A percentile compares a stretch with the other conserved stretches of the same genome.
These are phyloP conservation scores for Equus przewalskii DNA, from an alignment of 2,113 vertebrate genomes.

Conservation along the genomic window DNA sequence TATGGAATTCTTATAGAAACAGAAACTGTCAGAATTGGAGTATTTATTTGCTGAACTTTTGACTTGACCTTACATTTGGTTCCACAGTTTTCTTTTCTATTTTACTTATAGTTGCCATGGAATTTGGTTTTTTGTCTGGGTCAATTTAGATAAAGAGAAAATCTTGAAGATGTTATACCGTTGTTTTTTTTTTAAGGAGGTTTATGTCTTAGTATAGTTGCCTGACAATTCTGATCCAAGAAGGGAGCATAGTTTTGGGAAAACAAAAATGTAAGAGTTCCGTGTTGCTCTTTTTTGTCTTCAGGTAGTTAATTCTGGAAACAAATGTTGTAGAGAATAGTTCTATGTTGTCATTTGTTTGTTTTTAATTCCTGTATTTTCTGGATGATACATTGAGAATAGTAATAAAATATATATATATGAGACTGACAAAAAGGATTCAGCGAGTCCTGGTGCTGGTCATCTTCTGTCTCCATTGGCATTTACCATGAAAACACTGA, in stretches of 20 bases:
- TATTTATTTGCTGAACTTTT: conserved; percentile 6
- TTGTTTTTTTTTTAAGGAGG: not conserved
- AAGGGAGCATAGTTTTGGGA: not conserved
- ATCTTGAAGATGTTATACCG: not conserved
- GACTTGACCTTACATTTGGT: not conserved
- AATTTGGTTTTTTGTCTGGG: not conserved
- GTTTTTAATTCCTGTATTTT: conserved; percentile 42
- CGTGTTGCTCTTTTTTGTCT: not conserved
- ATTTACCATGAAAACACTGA: not conserved
- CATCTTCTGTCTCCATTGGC: not conserved
- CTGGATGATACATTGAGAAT: not conserved
- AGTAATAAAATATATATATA: not conserved
- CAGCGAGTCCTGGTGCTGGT: not conserved
- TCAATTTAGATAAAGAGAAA: not conserved
- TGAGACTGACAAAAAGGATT: not conserved
- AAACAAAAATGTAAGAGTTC: not conserved
- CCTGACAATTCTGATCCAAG: not conserved
- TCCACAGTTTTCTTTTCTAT: not conserved
- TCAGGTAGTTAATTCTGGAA: not conserved
- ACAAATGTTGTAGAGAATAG: not conserved
- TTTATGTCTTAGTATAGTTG: not conserved
- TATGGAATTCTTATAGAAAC: not conserved
- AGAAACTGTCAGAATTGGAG: not conserved
- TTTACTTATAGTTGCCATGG: not conserved
- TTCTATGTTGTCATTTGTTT: not conserved